Percentiles rank a stretch among this genome's conserved stretches.
Evolutionary conservation across 2,888 invertebrate genomes (phyloP).

Genomic region (Ophraella communa): DNA sequence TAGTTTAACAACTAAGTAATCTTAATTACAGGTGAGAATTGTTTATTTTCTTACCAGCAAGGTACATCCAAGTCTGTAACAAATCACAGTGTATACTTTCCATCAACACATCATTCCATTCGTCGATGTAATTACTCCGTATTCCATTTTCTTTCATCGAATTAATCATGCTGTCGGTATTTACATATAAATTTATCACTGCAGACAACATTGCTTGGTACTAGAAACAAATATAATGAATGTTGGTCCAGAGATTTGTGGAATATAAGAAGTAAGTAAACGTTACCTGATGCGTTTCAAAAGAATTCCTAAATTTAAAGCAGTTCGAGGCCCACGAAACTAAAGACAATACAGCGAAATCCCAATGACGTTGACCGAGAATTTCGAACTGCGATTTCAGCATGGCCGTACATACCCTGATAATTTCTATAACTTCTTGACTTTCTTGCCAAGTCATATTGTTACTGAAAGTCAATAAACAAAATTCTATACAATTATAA

Average conservation of each 20-base stretch:
- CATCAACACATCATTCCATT: slow-evolving; percentile 81
- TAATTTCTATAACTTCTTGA: slow-evolving; percentile 57
- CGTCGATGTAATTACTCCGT: slow-evolving; percentile 62
- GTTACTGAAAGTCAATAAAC: slow-evolving; percentile 42
- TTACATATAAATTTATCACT: slow-evolving; percentile 63
- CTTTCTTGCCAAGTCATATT: slow-evolving; percentile 52
- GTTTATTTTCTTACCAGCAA: slow-evolving; percentile 53
- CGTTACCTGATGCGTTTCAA: slow-evolving; percentile 64
- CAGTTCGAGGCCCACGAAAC: slow-evolving; percentile 70
- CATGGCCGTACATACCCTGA: slow-evolving; percentile 55
- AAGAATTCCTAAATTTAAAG: slow-evolving; percentile 57
- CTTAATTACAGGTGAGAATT: no score
- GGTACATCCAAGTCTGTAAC: slow-evolving; percentile 62
- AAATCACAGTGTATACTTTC: slow-evolving; percentile 66
- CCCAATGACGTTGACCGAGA: slow-evolving; percentile 69
- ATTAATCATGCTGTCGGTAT: slow-evolving; percentile 60
- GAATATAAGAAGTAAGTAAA: neutral
- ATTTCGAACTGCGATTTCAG: slow-evolving; percentile 49
- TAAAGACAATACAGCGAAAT: slow-evolving; percentile 74
- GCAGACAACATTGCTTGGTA: slow-evolving; percentile 62
- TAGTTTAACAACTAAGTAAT: no score
- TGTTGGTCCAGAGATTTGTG: neutral
- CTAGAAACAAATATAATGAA: slow-evolving; percentile 49
- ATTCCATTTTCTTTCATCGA: slow-evolving; percentile 53
- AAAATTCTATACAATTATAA: neutral